phyloP scores from a whole-genome alignment of 2,888 invertebrate species.

The Scrobipalpa atriplicella region DNA sequence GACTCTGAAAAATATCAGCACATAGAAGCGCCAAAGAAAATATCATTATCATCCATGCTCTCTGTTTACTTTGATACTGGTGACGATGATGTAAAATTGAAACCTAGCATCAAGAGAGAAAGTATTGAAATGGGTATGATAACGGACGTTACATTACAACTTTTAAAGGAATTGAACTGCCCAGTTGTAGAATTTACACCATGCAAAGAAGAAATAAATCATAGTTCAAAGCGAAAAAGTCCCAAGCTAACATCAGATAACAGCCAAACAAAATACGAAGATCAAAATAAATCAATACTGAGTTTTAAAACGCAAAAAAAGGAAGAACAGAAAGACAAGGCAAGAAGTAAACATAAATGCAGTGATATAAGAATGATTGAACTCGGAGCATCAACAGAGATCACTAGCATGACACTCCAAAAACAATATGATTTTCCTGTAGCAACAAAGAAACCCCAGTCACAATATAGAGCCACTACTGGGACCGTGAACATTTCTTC shows the following conservation, averaged over 20 bases:
- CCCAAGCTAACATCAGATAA: not conserved
- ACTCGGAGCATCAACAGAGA: slow-evolving; percentile 66
- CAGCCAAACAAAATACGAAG: not conserved
- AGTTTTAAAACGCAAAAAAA: not conserved
- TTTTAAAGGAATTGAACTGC: slow-evolving; percentile 52
- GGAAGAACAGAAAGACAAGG: not conserved
- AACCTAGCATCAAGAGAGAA: slow-evolving; percentile 36
- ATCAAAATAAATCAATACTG: not conserved
- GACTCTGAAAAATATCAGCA: slow-evolving; percentile 2
- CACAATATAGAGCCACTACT: not conserved
- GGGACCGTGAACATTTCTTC: not conserved
- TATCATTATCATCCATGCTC: not conserved
- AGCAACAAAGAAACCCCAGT: not conserved
- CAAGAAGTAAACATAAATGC: slow-evolving; percentile 37
- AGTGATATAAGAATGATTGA: slow-evolving; percentile 65
- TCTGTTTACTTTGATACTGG: slow-evolving; percentile 4
- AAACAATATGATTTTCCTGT: slow-evolving; percentile 36
- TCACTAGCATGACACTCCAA: slow-evolving; percentile 65
- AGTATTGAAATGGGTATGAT: slow-evolving; percentile 61
- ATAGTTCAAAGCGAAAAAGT: not conserved
- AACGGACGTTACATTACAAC: slow-evolving; percentile 57
- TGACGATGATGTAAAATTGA: slow-evolving; percentile 13
- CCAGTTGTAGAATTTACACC: slow-evolving; percentile 36
- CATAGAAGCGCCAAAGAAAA: not conserved
- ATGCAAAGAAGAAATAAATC: not conserved